phyloP scores from a whole-genome alignment of 2,888 invertebrate species.

The Oxyscelio sp. region DNA sequence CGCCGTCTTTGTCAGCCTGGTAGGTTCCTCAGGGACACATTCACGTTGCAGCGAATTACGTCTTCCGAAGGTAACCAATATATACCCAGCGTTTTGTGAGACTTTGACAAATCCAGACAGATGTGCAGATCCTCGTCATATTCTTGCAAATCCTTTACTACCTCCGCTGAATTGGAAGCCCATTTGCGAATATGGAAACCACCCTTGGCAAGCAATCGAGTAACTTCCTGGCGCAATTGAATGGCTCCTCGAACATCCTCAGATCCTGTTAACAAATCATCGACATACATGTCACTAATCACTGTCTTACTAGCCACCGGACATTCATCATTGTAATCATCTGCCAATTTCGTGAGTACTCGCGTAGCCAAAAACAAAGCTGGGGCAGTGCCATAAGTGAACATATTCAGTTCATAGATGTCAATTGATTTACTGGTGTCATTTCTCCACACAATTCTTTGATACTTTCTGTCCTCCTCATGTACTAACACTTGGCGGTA shows the following conservation, averaged over 20 bases:
- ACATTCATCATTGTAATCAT: not conserved
- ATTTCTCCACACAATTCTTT: not conserved
- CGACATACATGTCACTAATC: not conserved
- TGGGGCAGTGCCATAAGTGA: constrained; percentile 1
- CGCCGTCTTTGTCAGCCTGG: constrained; percentile 1
- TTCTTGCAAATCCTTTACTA: not conserved
- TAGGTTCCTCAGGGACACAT: not conserved
- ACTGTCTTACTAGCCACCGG: not conserved
- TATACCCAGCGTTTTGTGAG: constrained; percentile 8
- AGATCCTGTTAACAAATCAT: not conserved
- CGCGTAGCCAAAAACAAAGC: constrained; percentile 1
- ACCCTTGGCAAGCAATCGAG: too few species aligned
- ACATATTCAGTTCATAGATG: constrained; percentile 3
- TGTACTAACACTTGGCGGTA: constrained; percentile 16
- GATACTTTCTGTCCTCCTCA: constrained; percentile 19
- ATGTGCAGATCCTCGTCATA: not conserved
- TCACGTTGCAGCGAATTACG: not conserved
- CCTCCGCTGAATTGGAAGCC: not conserved
- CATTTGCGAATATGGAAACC: constrained; percentile 2
- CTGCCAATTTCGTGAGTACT: not conserved
- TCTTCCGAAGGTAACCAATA: constrained; percentile 5
- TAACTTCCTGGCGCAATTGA: not conserved
- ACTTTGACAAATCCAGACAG: not conserved
- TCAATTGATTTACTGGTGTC: constrained; percentile 17
- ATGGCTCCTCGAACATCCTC: not conserved